A percentile compares a stretch with the other conserved stretches of the same genome.
Conservation (phyloP, 2,113 vertebrate genomes). For the Macaca nemestrina region DNA sequence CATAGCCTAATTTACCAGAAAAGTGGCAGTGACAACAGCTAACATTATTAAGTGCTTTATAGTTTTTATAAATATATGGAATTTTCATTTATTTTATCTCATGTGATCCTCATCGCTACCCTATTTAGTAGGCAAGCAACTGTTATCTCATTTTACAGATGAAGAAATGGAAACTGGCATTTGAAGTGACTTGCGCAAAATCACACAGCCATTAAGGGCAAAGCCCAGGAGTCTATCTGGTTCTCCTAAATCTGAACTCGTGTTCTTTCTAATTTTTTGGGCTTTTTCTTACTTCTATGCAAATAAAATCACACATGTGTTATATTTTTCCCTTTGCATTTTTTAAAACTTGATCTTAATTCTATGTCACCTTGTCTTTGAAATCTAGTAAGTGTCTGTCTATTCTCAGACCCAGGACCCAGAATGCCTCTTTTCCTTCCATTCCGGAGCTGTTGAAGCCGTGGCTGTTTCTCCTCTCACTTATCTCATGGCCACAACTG, state of each 20-base stretch:
- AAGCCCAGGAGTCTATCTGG: not conserved
- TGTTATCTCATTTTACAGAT: constrained; percentile 16
- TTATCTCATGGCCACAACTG: constrained; percentile 92
- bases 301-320: not conserved
- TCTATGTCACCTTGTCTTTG: not conserved
- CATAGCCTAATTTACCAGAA: not conserved
- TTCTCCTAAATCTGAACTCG: not conserved
- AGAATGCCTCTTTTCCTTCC: constrained; percentile 91
- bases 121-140: not conserved
- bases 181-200: not conserved
- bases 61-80: not conserved
- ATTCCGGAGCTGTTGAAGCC: constrained; percentile 88
- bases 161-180: not conserved
- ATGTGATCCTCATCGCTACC: not conserved
- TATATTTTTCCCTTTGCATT: not conserved
- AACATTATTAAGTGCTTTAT: not conserved
- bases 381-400: constrained; percentile 25
- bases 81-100: not conserved
- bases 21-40: not conserved
- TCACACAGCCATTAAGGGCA: not conserved
- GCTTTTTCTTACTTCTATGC: not conserved
- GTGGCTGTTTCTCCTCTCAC: constrained; percentile 90
- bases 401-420: constrained; percentile 89
- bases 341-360: not conserved
- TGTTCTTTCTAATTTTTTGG: not conserved